These are phyloP conservation scores for Lochmaea crataegi DNA, from an alignment of 2,888 invertebrate species.

Conservation along the genomic window DNA sequence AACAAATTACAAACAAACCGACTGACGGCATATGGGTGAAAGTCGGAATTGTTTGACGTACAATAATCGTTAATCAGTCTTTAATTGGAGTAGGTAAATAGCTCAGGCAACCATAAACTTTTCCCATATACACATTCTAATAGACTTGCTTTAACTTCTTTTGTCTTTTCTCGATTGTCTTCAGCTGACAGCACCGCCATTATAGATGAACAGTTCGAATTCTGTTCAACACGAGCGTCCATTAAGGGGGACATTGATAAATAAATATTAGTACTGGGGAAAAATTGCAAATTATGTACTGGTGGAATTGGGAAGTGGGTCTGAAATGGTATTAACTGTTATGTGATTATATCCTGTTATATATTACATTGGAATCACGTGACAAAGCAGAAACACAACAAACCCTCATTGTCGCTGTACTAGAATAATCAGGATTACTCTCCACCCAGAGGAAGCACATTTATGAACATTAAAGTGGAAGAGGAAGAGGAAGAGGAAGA, in stretches of 20 bases:
- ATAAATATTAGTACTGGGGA: no score
- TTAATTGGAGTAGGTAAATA: slow-evolving; percentile 66
- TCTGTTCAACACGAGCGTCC: slow-evolving; percentile 39
- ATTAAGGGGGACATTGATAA: not conserved
- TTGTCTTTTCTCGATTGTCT: slow-evolving; percentile 62
- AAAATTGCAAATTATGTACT: no score
- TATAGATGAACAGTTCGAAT: slow-evolving; percentile 50
- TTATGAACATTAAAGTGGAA: no score
- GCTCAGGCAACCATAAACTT: slow-evolving; percentile 60
- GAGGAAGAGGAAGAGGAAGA: no score
- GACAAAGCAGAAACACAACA: no score
- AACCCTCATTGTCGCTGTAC: no score
- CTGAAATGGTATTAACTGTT: no score
- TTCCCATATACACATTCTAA: slow-evolving; percentile 63
- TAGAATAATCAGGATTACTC: no score
- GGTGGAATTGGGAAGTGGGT: no score
- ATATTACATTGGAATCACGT: no score
- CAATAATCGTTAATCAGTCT: slow-evolving; percentile 66
- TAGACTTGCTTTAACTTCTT: slow-evolving; percentile 61
- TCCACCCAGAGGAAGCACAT: no score
- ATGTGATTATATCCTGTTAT: no score
- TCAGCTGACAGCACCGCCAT: slow-evolving; percentile 50
- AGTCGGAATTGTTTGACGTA: slow-evolving; percentile 63
- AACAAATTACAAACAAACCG: slow-evolving; percentile 28
- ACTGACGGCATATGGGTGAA: slow-evolving; percentile 56